Evolutionary conservation across 2,888 invertebrate species (phyloP), one percentile per base, ranked within the genome.

Genomic region (Hyposoter dolosus): DNA sequence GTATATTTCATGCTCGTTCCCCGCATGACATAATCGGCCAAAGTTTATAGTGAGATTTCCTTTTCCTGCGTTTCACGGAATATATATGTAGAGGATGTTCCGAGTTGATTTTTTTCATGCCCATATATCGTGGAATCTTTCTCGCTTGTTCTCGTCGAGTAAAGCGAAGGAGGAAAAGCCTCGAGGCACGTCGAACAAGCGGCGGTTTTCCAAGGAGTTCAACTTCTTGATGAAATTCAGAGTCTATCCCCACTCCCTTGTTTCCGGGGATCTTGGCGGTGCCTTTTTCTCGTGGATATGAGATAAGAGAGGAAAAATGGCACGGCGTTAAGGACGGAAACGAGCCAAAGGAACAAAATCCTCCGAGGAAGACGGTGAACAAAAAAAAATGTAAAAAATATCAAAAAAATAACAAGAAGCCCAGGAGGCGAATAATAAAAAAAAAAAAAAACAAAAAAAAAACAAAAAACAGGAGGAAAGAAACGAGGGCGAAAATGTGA

Each of bases 221-320:
- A 83, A 87, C 84, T 85, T 87, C 83, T 85, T 84, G 81, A 87
- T 88, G 87, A 88, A 87, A 88, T 87, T 86, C 83, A 83, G 72
- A 81, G 60, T n/a, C 72, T n/a, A 3, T 19, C 32, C 32, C 32
- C 23, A 1, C 65, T 40, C 43, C 23, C 19, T 40, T 40, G 19
- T 17, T 15, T 19, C 65, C 53, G 45, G 12, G 71, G 66, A 65
- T 84, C 68, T 68, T 45, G 60, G 43, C 53, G 45, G 56, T 72
- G 23, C 71, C 60, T 53, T 28, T 72, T 71, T 83, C 66, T 77
- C 50, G 32, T 69, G 63, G 45, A 60, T 71, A 72, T 66, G 28
- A 76, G 80, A 83, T 71, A 83, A 79, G 66, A 72, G 69, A 65
- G 19, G 53, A 74, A 80, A 53, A 65, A 32, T 43, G 60, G 50